These are phyloP conservation scores for Drosophila sechellia DNA, from an alignment of 1,140 invertebrate species.

Conservation along the genomic window DNA sequence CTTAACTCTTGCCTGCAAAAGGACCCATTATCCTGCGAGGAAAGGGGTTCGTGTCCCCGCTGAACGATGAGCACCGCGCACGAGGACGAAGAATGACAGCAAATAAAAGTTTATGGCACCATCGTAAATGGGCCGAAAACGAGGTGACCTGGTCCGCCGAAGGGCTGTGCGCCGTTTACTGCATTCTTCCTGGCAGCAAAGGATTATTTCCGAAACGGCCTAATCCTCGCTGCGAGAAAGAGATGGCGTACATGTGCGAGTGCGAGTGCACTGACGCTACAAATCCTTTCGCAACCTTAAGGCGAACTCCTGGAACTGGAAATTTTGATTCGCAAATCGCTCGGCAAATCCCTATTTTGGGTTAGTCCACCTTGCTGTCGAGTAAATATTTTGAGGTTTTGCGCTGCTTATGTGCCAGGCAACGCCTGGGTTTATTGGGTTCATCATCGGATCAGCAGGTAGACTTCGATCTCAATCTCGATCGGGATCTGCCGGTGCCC, in stretches of 20 bases:
- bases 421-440: slow-evolving; percentile 67
- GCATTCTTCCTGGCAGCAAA: slow-evolving; percentile 78
- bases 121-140: slow-evolving; percentile 63
- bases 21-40: slow-evolving; percentile 15
- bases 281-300: slow-evolving; percentile 68
- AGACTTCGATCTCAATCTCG: slow-evolving; percentile 2
- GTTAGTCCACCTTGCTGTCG: slow-evolving; percentile 49
- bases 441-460: slow-evolving; percentile 62
- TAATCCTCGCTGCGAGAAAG: slow-evolving; percentile 48
- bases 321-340: slow-evolving; percentile 57
- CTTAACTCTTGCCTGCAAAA: slow-evolving; percentile 69
- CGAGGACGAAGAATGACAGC: slow-evolving; percentile 70
- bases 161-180: slow-evolving; percentile 50
- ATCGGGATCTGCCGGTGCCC: slow-evolving; percentile 25
- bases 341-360: slow-evolving; percentile 52
- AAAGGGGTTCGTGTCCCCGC: slow-evolving; percentile 71
- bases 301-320: slow-evolving; percentile 50
- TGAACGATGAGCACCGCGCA: slow-evolving; percentile 46
- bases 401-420: slow-evolving; percentile 70
- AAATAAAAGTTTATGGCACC: slow-evolving; percentile 77
- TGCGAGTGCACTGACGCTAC: slow-evolving; percentile 1
- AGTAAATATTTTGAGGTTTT: slow-evolving; percentile 82
- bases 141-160: slow-evolving; percentile 42
- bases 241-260: not conserved
- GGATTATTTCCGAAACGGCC: slow-evolving; percentile 75